Evolutionary conservation across 1,140 invertebrate species (phyloP).

Genomic region (Anoplophora glabripennis): DNA sequence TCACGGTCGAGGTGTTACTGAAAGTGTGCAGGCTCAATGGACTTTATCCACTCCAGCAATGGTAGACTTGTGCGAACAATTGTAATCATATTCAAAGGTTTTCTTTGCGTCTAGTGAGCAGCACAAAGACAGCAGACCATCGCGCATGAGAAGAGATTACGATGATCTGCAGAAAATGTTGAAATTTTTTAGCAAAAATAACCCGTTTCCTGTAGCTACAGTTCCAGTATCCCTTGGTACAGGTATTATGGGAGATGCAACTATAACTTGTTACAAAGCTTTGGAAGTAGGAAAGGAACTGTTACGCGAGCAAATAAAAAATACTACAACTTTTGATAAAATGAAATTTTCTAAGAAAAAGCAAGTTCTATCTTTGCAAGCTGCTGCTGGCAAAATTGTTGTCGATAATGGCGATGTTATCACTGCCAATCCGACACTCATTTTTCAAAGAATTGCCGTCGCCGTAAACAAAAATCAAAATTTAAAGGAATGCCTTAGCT

Average conservation of each 20-base stretch:
- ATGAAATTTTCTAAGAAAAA: background rate
- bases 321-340: background rate
- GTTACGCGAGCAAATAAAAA: background rate
- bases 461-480: background rate
- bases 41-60: conserved; percentile 35
- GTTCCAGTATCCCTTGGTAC: conserved; percentile 42
- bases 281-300: background rate
- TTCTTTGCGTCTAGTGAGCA: conserved; percentile 44
- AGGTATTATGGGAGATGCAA: conserved; percentile 23
- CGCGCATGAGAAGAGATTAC: conserved; percentile 44
- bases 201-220: conserved; percentile 38
- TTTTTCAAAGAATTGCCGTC: background rate
- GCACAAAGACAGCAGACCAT: conserved; percentile 47
- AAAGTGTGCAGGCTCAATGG: conserved; percentile 47
- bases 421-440: background rate
- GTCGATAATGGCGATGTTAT: background rate
- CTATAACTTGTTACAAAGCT: background rate
- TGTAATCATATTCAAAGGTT: conserved; percentile 44
- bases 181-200: conserved; percentile 41
- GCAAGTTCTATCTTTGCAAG: background rate
- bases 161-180: conserved; percentile 42
- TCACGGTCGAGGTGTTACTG: conserved; percentile 42
- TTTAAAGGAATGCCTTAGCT: background rate
- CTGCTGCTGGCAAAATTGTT: background rate
- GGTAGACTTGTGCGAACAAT: conserved; percentile 35